Conservation (phyloP, 23 tunicate species). For the Styela clava region DNA sequence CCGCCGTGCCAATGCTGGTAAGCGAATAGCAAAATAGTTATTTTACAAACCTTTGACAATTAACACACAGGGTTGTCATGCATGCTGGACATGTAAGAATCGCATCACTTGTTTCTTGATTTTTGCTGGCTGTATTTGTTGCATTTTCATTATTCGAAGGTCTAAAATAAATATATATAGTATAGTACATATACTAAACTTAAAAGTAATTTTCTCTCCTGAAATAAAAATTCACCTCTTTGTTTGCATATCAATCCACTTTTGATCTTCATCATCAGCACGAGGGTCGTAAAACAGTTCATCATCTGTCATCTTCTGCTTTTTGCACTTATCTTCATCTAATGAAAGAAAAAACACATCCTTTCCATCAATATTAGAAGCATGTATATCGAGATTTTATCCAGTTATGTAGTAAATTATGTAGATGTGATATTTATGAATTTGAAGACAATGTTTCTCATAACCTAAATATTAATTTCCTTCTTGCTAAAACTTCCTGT, state of each 20-base stretch:
- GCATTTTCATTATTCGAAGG: not conserved
- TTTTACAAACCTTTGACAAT: constrained; percentile 79
- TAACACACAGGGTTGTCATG: constrained; percentile 64
- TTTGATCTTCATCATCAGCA: constrained; percentile 87
- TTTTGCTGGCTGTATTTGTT: constrained; percentile 1
- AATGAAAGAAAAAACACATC: constrained; percentile 5
- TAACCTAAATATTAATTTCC: no score
- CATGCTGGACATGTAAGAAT: constrained; percentile 76
- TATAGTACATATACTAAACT: not conserved
- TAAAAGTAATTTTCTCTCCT: not conserved
- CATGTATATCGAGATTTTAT: not conserved
- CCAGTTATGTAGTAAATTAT: not conserved
- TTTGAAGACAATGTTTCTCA: no score
- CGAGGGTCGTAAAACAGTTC: constrained; percentile 86
- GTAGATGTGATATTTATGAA: no score
- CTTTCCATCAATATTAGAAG: not conserved
- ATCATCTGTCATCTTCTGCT: constrained; percentile 54
- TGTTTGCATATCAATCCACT: constrained; percentile 68
- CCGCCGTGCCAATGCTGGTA: no score
- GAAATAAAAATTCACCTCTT: constrained; percentile 26
- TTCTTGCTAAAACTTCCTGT: no score
- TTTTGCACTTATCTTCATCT: not conserved
- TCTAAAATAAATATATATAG: not conserved
- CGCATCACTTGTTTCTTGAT: constrained; percentile 29
- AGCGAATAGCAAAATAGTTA: not conserved